phyloP scores from a whole-genome alignment of 1,140 invertebrate species.

The Drosophila pruinosa region DNA sequence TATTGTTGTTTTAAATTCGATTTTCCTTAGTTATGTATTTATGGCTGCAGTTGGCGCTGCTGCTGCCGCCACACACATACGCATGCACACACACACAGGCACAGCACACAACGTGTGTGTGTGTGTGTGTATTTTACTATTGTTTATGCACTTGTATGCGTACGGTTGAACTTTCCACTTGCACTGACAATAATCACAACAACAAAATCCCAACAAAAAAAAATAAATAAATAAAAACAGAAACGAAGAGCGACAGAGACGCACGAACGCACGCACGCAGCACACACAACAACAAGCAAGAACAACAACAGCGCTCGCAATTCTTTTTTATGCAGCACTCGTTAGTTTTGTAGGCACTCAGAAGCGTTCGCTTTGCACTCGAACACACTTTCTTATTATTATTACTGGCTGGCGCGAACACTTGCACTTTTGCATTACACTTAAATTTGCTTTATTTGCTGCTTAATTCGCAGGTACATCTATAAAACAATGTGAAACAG shows the following conservation, averaged over 20 bases:
- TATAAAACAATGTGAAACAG: constrained; percentile 58
- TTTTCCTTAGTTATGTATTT: constrained; percentile 47
- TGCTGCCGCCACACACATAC: constrained; percentile 39
- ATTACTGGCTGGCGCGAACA: constrained; percentile 30
- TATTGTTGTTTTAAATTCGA: constrained; percentile 32
- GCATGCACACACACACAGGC: constrained; percentile 29
- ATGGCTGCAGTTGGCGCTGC: constrained; percentile 39
- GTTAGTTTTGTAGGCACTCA: constrained; percentile 20
- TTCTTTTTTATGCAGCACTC: constrained; percentile 32
- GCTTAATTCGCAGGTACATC: constrained; percentile 53
- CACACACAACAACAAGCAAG: constrained; percentile 11
- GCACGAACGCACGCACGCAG: constrained; percentile 36
- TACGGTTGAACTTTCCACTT: constrained; percentile 49
- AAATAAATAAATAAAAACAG: constrained; percentile 39
- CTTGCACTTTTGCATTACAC: constrained; percentile 52
- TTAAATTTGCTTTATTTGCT: constrained; percentile 41
- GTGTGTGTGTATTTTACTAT: constrained; percentile 23
- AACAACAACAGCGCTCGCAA: constrained; percentile 33
- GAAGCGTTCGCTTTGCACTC: not conserved
- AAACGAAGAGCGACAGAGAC: constrained; percentile 33
- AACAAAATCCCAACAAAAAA: constrained; percentile 31
- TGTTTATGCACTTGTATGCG: constrained; percentile 42
- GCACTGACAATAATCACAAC: constrained; percentile 20
- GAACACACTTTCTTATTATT: constrained; percentile 14
- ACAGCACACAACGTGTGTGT: constrained; percentile 24